phyloP scores from a whole-genome alignment of 1,140 invertebrate species.

The Cydia strobilella region DNA sequence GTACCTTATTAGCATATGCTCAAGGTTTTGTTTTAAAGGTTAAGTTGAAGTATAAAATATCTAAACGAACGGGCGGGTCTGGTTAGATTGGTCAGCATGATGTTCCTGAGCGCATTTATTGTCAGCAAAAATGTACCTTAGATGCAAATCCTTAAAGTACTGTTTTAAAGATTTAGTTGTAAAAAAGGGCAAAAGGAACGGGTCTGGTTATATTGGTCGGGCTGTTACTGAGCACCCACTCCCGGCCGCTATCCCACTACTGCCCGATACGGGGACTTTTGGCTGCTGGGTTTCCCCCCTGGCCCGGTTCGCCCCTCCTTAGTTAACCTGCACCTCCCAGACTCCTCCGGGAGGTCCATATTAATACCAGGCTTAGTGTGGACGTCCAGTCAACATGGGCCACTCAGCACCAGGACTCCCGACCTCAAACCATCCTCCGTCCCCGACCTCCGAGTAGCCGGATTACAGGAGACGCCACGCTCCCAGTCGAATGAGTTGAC shows the following conservation, averaged over 20 bases:
- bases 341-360: slow-evolving; percentile 93
- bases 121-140: neutral
- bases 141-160: neutral
- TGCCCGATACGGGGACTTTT: slow-evolving; percentile 95
- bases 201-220: slow-evolving; percentile 92
- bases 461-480: slow-evolving; percentile 96
- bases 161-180: neutral
- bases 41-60: neutral
- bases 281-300: slow-evolving; percentile 90
- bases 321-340: slow-evolving; percentile 91
- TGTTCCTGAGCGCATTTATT: neutral
- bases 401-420: slow-evolving; percentile 86
- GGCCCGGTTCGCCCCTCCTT: slow-evolving; percentile 97
- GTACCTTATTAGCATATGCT: neutral
- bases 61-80: neutral
- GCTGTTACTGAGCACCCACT: slow-evolving; percentile 91
- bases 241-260: slow-evolving; percentile 98
- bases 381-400: slow-evolving; percentile 90
- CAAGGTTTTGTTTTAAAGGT: neutral
- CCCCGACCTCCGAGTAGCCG: slow-evolving; percentile 93
- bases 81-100: neutral
- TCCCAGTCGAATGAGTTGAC: slow-evolving; percentile 84
- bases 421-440: slow-evolving; percentile 92
- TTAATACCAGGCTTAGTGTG: slow-evolving; percentile 95
- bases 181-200: slow-evolving; percentile 83